These are phyloP conservation scores for Sigmodon hispidus DNA, from an alignment of 2,113 vertebrate genomes.

Conservation along the genomic window DNA sequence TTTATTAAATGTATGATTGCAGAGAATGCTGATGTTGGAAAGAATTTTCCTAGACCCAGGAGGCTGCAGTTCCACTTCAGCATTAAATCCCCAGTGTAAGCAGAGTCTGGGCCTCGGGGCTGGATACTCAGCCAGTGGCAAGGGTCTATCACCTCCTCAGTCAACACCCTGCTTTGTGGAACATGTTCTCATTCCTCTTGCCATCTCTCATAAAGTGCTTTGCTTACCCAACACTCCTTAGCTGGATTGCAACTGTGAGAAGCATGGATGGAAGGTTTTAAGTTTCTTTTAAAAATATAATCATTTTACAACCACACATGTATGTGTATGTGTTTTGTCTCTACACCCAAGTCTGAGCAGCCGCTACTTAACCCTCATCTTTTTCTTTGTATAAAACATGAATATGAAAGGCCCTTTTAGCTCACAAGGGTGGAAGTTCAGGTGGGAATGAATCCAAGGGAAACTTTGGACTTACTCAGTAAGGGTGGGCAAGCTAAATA, in stretches of 20 bases:
- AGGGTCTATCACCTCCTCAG: slow-evolving; percentile 38
- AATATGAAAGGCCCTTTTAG: slow-evolving; percentile 82
- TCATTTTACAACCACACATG: slow-evolving; percentile 64
- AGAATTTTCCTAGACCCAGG: not conserved
- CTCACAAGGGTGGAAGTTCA: slow-evolving; percentile 84
- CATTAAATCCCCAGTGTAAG: not conserved
- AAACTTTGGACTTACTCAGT: slow-evolving; percentile 85
- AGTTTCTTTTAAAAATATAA: slow-evolving; percentile 72
- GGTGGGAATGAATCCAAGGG: slow-evolving; percentile 86
- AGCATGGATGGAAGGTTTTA: slow-evolving; percentile 62
- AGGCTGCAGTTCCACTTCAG: not conserved
- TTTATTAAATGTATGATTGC: not conserved
- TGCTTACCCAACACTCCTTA: slow-evolving; percentile 64
- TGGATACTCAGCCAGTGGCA: not conserved
- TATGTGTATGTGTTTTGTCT: slow-evolving; percentile 65
- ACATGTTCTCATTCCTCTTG: not conserved
- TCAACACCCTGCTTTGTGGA: slow-evolving; percentile 13
- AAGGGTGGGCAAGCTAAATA: slow-evolving; percentile 84
- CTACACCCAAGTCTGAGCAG: slow-evolving; percentile 42
- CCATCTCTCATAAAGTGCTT: slow-evolving; percentile 55
- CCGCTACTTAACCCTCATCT: slow-evolving; percentile 71
- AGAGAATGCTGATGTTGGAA: not conserved
- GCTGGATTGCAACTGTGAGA: slow-evolving; percentile 47
- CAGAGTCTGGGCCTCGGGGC: not conserved
- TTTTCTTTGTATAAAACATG: slow-evolving; percentile 82